A percentile compares a stretch with the other conserved stretches of the same genome.
phyloP scores from a whole-genome alignment of 2,888 invertebrate species.

The Netelia virgata region DNA sequence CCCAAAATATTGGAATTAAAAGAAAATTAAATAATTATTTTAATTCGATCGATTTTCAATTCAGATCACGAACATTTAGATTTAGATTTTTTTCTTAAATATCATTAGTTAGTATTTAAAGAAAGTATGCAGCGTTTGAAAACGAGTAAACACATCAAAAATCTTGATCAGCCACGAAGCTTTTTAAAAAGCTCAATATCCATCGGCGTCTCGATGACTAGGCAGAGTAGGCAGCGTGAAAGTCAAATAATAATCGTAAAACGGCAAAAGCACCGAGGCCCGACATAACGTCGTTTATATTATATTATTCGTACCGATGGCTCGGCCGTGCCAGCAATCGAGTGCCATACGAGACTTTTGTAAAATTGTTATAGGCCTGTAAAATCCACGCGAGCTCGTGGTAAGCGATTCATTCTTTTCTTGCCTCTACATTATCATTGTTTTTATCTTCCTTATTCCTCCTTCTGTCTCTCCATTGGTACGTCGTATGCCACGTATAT shows the following conservation, averaged over 20 bases:
- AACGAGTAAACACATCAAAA: neutral
- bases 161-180: neutral
- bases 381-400: constrained; percentile 64
- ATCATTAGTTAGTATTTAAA: no score
- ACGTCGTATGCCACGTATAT: neutral
- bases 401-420: neutral
- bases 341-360: constrained; percentile 43
- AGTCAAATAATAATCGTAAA: constrained; percentile 73
- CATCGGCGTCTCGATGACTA: constrained; percentile 18
- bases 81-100: no score
- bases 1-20: no score
- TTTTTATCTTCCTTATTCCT: constrained; percentile 20
- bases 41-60: no score
- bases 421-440: constrained; percentile 1
- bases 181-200: neutral
- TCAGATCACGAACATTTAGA: no score
- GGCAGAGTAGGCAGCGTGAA: neutral
- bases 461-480: constrained; percentile 17
- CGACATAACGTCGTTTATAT: constrained; percentile 68
- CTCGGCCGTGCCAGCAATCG: constrained; percentile 55
- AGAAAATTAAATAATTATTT: no score
- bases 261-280: constrained; percentile 64
- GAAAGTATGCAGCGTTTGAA: neutral
- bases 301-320: constrained; percentile 70
- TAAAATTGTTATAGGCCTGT: constrained; percentile 73